phyloP scores from a whole-genome alignment of 2,797 vertebrate species.

The Etheostoma nigrum region DNA sequence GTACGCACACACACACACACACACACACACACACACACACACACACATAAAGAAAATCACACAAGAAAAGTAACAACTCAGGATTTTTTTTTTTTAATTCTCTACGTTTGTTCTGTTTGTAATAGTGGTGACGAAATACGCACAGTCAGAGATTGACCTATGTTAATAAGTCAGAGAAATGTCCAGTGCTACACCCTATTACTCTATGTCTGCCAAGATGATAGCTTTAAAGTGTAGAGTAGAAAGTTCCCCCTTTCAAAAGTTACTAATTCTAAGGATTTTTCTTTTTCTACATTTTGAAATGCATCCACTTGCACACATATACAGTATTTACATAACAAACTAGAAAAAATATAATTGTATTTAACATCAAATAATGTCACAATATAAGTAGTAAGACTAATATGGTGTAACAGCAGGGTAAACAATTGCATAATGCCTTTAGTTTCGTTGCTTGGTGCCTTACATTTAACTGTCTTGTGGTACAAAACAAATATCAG shows the following conservation, averaged over 20 bases:
- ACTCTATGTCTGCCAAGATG: neutral
- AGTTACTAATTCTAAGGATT: neutral
- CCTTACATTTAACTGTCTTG: neutral
- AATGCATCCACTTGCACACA: neutral
- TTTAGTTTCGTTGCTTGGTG: neutral
- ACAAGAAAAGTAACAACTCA: constrained; percentile 17
- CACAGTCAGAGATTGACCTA: neutral
- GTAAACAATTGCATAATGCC: neutral
- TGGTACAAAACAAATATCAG: neutral
- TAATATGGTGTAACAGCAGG: neutral
- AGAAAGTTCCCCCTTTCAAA: neutral
- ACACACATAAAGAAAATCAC: neutral
- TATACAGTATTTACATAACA: neutral
- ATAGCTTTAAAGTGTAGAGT: neutral
- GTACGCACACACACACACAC: constrained; percentile 6
- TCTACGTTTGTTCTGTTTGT: constrained; percentile 12
- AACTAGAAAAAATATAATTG: neutral
- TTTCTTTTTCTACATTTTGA: neutral
- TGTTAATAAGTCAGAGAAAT: constrained; percentile 3
- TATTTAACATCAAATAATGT: neutral
- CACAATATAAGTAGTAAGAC: neutral
- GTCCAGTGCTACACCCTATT: neutral
- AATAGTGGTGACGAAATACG: neutral
- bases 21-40: neutral
- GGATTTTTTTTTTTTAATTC: constrained; percentile 41